Evolutionary conservation across 2,797 vertebrate species (phyloP).

Genomic region (Molossus molossus): DNA sequence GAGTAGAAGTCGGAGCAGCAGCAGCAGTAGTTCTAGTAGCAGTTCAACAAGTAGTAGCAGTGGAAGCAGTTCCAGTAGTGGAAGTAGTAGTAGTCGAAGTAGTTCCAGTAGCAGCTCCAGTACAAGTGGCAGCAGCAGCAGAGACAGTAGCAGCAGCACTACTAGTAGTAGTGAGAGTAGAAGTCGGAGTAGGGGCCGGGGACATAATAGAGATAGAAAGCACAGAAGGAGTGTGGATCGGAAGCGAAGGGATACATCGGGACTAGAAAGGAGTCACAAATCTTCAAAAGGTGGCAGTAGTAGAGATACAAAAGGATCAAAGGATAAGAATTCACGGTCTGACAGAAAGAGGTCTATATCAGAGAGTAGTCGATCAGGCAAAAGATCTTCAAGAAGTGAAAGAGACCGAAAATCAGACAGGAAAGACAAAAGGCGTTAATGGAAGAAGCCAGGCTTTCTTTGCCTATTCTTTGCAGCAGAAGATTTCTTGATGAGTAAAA

Average conservation of each 20-base stretch:
- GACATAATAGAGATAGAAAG: slow-evolving; percentile 92
- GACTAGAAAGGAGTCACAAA: slow-evolving; percentile 93
- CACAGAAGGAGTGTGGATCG: slow-evolving; percentile 93
- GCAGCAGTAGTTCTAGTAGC: slow-evolving; percentile 93
- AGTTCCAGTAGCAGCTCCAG: slow-evolving; percentile 91
- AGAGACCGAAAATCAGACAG: slow-evolving; percentile 98
- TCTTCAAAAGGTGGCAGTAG: slow-evolving; percentile 92
- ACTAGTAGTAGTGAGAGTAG: slow-evolving; percentile 92
- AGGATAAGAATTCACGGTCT: slow-evolving; percentile 92
- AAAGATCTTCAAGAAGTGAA: slow-evolving; percentile 95
- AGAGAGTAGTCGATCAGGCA: slow-evolving; percentile 93
- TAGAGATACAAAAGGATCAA: slow-evolving; percentile 94
- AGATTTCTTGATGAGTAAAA: slow-evolving; percentile 90
- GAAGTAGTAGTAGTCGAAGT: slow-evolving; percentile 92
- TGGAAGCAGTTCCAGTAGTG: slow-evolving; percentile 93
- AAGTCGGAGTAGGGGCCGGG: slow-evolving; percentile 91
- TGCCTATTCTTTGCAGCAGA: slow-evolving; percentile 92
- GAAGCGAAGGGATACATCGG: slow-evolving; percentile 92
- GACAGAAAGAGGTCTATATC: slow-evolving; percentile 93
- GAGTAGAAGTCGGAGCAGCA: slow-evolving; percentile 93
- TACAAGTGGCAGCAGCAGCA: slow-evolving; percentile 90
- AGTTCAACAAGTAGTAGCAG: slow-evolving; percentile 92
- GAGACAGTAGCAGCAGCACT: slow-evolving; percentile 90
- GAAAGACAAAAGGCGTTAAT: slow-evolving; percentile 97
- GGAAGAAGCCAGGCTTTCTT: slow-evolving; percentile 91